phyloP scores from a whole-genome alignment of 2,888 invertebrate genomes.

The Stegophylla sp. region DNA sequence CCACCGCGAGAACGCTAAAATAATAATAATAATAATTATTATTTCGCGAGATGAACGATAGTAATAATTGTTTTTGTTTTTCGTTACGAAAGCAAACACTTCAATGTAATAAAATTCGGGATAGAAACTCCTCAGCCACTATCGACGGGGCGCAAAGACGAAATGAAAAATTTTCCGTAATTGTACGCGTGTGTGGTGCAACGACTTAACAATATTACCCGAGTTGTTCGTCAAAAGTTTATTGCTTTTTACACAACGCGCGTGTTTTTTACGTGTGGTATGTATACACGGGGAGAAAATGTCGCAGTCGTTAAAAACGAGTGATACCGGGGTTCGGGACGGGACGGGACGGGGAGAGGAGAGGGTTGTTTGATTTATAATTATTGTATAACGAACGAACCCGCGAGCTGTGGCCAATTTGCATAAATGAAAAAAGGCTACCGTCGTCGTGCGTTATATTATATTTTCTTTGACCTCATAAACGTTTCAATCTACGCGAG shows the following conservation, averaged over 20 bases:
- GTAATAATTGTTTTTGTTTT: too few species aligned
- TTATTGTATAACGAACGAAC: not conserved
- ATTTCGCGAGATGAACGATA: too few species aligned
- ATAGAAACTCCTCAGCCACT: too few species aligned
- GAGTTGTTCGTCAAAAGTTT: not conserved
- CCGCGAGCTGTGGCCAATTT: not conserved
- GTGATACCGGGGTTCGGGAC: too few species aligned
- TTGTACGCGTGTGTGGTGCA: too few species aligned
- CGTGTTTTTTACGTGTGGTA: not conserved
- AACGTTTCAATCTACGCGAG: not conserved
- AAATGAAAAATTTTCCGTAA: too few species aligned
- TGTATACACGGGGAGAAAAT: not conserved
- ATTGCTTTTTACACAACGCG: not conserved
- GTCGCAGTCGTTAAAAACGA: not conserved
- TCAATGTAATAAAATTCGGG: too few species aligned
- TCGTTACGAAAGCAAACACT: too few species aligned
- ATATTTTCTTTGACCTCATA: not conserved
- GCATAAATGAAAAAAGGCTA: not conserved
- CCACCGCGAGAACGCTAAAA: too few species aligned
- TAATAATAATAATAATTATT: too few species aligned
- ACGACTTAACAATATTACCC: too few species aligned
- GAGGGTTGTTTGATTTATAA: not conserved
- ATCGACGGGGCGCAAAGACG: too few species aligned
- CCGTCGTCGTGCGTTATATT: not conserved
- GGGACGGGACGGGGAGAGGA: not conserved